Evolutionary conservation across 2,113 vertebrate species (phyloP), one percentile per base, ranked within the genome.

Genomic region (Eclectus roratus): DNA sequence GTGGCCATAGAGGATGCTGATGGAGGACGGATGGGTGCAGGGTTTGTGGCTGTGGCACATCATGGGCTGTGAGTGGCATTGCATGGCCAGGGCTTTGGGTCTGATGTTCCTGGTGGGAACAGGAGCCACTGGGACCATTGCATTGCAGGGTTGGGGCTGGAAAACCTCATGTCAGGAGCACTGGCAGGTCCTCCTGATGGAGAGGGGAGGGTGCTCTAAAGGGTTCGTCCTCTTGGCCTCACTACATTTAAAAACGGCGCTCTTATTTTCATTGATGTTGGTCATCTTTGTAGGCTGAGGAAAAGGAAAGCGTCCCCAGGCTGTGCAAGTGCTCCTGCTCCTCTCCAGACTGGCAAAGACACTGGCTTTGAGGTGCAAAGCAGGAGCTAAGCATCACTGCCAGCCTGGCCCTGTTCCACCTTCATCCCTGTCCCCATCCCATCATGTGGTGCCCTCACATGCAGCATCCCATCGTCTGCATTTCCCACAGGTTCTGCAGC

Each of bases 31-130:
- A 8, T 0, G 13, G 77, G 55, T 56, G 18, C 2, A 4, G n/a
- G 89, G 35, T 23, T 28, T 7, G 2, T 33, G 52, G 69, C 60
- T 2, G 1, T 21, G 78, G 28, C 4, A 4, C 44, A 1, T 50
- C 9, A 27, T 27, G 6, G 46, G 25, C 37, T 53, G n/a, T 8
- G 10, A 43, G 70, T 11, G 49, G 49, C 21, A 64, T 46, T 17
- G 13, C 28, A 5, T 0, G 8, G 35, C 20, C 1, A 2, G 41
- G 47, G 53, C 17, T 14, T 28, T 3, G 2, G 31, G 56, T 8
- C 8, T 0, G 0, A 3, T 0, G 2, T 1, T 43, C 15, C 33
- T 1, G 0, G n/a, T 24, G 39, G 69, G 58, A 53, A 1, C 11
- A 24, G 60, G 24, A 88, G 58, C 43, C 43, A 56, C 58, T 1